Percentiles rank a stretch among this genome's conserved stretches.
Conservation (phyloP, 2,113 vertebrate genomes). For the Campylomormyrus tamandua region DNA sequence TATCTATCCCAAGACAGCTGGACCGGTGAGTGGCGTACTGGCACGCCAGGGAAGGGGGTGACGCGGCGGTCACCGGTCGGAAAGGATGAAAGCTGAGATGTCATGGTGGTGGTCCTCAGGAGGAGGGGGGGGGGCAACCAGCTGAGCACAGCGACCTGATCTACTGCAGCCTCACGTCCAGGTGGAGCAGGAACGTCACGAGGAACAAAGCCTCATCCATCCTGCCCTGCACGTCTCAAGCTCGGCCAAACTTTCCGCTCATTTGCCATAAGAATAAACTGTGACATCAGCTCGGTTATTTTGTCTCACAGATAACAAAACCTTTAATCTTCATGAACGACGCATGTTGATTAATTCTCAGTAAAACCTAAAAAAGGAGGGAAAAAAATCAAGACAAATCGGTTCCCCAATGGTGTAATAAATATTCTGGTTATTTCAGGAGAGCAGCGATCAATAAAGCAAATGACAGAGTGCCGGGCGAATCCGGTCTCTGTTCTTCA, state of each 20-base stretch:
- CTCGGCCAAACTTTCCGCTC: not conserved
- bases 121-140: not conserved
- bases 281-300: not conserved
- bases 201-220: not conserved
- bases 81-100: not conserved
- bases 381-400: not conserved
- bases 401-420: not conserved
- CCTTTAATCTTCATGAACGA: not conserved
- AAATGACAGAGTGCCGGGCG: not conserved
- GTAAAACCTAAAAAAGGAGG: not conserved
- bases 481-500: conserved; percentile 5
- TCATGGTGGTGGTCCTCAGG: not conserved
- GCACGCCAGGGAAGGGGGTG: not conserved
- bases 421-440: conserved; percentile 12
- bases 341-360: not conserved
- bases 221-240: not conserved
- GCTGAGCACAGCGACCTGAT: not conserved
- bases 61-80: not conserved
- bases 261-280: not conserved
- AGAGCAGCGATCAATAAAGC: conserved; percentile 13
- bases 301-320: not conserved
- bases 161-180: not conserved
- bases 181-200: not conserved
- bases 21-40: not conserved
- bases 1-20: not conserved